Evolutionary conservation across 2,113 vertebrate species (phyloP).

Genomic region (Neoarius graeffei): DNA sequence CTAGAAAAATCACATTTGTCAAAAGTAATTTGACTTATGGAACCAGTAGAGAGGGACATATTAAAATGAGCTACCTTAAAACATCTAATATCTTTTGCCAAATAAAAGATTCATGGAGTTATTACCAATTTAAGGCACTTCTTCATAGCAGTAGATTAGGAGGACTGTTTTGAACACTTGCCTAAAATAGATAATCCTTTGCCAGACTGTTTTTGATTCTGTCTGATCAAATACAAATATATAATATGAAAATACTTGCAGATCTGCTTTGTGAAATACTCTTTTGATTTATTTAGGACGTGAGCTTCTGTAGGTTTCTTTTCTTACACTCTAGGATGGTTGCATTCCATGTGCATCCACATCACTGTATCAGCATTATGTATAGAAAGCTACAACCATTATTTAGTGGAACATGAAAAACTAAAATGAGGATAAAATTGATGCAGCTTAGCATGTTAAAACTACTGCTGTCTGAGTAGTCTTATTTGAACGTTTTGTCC

Average conservation of each 20-base stretch:
- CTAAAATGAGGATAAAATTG: not conserved
- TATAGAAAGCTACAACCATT: not conserved
- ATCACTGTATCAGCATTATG: not conserved
- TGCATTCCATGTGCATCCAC: too few relatives aligned
- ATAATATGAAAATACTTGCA: not conserved
- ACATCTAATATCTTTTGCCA: slow-evolving; percentile 30
- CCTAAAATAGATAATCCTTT: not conserved
- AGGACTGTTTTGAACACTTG: not conserved
- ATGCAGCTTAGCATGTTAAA: not conserved
- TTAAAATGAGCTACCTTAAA: slow-evolving; percentile 28
- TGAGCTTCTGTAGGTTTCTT: not conserved
- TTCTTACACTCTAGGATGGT: not conserved
- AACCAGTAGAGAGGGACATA: not conserved
- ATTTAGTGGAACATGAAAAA: not conserved
- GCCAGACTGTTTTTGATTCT: not conserved
- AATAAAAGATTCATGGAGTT: slow-evolving; percentile 21
- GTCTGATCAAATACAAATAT: not conserved
- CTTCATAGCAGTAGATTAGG: slow-evolving; percentile 3
- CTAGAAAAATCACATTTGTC: slow-evolving; percentile 37
- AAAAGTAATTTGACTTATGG: slow-evolving; percentile 27
- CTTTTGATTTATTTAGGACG: not conserved
- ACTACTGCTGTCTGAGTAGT: not conserved
- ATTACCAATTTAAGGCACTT: slow-evolving; percentile 6
- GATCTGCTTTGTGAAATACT: not conserved
- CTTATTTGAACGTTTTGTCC: not conserved